These are phyloP conservation scores for Cerceris rybyensis DNA, from an alignment of 2,888 invertebrate genomes.

Conservation along the genomic window DNA sequence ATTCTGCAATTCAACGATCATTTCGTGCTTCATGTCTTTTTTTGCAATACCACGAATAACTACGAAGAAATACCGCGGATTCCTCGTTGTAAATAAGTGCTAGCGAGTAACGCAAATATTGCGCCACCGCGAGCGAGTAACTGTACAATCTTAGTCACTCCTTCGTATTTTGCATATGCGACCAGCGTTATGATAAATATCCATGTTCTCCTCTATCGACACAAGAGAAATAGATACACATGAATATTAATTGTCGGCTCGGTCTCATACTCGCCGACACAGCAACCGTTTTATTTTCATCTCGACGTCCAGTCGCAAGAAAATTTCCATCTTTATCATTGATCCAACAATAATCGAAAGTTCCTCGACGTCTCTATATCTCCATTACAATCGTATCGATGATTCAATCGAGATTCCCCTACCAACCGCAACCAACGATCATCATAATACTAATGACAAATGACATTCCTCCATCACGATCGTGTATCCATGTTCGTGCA, in stretches of 20 bases:
- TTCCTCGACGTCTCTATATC: too few species aligned
- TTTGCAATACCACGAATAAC: slow-evolving; percentile 30
- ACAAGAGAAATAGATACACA: slow-evolving; percentile 40
- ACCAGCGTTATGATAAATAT: slow-evolving; percentile 38
- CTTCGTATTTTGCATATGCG: slow-evolving; percentile 47
- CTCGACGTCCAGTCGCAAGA: neutral
- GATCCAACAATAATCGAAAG: too few species aligned
- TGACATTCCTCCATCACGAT: slow-evolving; percentile 18
- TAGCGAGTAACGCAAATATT: slow-evolving; percentile 28
- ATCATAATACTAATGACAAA: slow-evolving; percentile 22
- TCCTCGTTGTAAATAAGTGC: slow-evolving; percentile 35
- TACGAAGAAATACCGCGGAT: slow-evolving; percentile 42
- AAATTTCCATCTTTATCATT: too few species aligned
- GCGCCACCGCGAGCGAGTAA: slow-evolving; percentile 42
- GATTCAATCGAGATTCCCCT: slow-evolving; percentile 19
- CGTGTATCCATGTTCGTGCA: too few species aligned
- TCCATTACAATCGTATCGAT: slow-evolving; percentile 17
- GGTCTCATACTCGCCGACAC: neutral
- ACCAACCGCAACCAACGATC: neutral
- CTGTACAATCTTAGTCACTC: slow-evolving; percentile 54
- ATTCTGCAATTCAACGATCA: slow-evolving; percentile 14
- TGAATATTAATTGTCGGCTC: slow-evolving; percentile 46
- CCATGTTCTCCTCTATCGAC: slow-evolving; percentile 17
- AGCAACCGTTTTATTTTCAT: neutral
- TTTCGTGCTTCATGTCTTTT: slow-evolving; percentile 29